Conservation (phyloP, 64 coral and sea anemone genomes). For the Astreopora myriophthalma region DNA sequence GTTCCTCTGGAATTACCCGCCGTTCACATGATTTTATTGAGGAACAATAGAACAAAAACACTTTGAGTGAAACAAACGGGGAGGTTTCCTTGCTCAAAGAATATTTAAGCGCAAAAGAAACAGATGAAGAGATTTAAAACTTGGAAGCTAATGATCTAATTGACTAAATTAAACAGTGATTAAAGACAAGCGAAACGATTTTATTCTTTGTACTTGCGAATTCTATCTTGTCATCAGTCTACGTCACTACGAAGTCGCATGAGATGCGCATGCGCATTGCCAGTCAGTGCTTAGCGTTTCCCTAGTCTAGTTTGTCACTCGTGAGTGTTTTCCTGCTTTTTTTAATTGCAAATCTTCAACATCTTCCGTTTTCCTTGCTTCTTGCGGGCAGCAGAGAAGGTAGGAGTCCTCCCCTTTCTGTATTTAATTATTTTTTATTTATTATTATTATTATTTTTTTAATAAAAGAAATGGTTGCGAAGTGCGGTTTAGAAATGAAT, state of each 20-base stretch:
- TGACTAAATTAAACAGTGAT: too few relatives aligned
- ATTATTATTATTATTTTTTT: too few relatives aligned
- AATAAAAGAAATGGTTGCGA: too few relatives aligned
- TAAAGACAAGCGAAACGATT: too few relatives aligned
- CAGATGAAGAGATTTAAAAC: not conserved
- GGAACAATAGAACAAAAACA: not conserved
- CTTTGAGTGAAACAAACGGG: not conserved
- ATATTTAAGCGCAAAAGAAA: not conserved
- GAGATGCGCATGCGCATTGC: not conserved
- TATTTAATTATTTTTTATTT: not conserved
- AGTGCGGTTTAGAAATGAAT: too few relatives aligned
- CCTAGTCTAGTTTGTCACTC: not conserved
- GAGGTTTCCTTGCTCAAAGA: not conserved
- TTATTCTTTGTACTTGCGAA: too few relatives aligned
- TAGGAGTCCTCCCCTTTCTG: not conserved
- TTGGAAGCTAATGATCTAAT: too few relatives aligned
- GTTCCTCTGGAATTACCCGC: too few relatives aligned
- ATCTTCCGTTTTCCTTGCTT: not conserved
- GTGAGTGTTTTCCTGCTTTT: not conserved
- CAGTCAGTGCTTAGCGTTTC: constrained; percentile 12
- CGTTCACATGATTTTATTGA: not conserved
- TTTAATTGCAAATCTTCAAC: not conserved
- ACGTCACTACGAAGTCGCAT: not conserved
- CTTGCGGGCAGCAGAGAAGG: not conserved
- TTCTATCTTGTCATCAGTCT: not conserved